Evolutionary conservation across 92 coral and sea anemone genomes (phyloP), one percentile per base, ranked within the genome.

Genomic region (Siderastrea radians): DNA sequence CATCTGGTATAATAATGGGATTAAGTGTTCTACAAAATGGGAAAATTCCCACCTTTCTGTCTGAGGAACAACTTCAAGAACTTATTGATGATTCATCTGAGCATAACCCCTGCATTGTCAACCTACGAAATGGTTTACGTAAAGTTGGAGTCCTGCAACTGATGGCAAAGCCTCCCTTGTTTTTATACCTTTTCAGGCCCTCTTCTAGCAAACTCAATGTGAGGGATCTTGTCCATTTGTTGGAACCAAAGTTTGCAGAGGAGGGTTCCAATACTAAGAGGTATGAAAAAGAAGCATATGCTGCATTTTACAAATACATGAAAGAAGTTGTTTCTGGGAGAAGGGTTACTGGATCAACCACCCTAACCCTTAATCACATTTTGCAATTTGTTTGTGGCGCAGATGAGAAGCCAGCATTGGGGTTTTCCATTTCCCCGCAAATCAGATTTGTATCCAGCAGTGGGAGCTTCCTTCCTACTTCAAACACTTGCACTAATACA

Each of bases 371-470:
- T 65, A 82, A 82, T 55, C 87, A 86, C 76, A 81, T 92, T 68
- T 68, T 88, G 60, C 89, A 78, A 59, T 92, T 92, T 88, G 84
- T 84, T 50, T 88, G 87, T 75, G 95, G 90, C 9, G 64, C 80
- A 17, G 95, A 92, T 84, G 92, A 84, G 67, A 90, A 92, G 69
- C 92, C 95, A 51, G 59, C 4, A 7, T 80, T 92, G 54, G 92
- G 95, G 15, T 92, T 91, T 84, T 63, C 74, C 71, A 83, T 71
- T 26, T 48, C 71, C 26, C 90, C 95, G 26, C 57, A 85, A 67
- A 78, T 92, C 59, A 66, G 67, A 17, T 92, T 92, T 72, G 55
- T 17, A 61, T 49, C 57, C 46, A 59, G 62, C 66, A 44, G 60
- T 53, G 60, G 79, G 38, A 9, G 49, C 54, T 86, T 86, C 68